These are phyloP conservation scores for Microtus oregoni DNA, from an alignment of 2,113 vertebrate species.

Conservation along the genomic window DNA sequence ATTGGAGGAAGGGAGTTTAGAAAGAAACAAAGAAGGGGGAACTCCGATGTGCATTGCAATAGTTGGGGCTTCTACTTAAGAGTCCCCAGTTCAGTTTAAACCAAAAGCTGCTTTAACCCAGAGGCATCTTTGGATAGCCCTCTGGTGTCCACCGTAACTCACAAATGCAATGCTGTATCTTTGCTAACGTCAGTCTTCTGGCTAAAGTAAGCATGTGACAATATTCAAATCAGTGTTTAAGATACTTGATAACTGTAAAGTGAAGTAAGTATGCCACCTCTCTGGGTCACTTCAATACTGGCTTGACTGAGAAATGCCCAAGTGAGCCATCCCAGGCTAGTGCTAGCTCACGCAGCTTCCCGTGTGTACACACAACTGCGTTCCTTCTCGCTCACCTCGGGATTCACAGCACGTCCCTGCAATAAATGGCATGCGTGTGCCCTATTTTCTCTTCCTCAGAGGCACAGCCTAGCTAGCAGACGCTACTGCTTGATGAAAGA, in stretches of 20 bases:
- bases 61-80: background rate
- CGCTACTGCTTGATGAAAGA: background rate
- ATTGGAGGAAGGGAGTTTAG: background rate
- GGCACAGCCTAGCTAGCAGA: background rate
- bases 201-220: background rate
- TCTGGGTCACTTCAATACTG: background rate
- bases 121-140: background rate
- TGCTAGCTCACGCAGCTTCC: accelerated
- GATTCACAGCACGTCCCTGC: no score
- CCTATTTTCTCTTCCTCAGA: background rate
- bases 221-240: background rate
- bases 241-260: no score
- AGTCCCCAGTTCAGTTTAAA: background rate
- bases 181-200: background rate
- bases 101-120: background rate
- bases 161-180: background rate
- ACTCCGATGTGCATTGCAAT: background rate
- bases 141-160: background rate
- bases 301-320: background rate
- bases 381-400: background rate
- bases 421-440: accelerated
- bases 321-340: accelerated
- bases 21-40: background rate
- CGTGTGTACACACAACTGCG: accelerated
- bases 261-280: background rate